A percentile compares a stretch with the other conserved stretches of the same genome.
phyloP scores from a whole-genome alignment of 2,888 invertebrate genomes.

The Bembecia ichneumoniformis region DNA sequence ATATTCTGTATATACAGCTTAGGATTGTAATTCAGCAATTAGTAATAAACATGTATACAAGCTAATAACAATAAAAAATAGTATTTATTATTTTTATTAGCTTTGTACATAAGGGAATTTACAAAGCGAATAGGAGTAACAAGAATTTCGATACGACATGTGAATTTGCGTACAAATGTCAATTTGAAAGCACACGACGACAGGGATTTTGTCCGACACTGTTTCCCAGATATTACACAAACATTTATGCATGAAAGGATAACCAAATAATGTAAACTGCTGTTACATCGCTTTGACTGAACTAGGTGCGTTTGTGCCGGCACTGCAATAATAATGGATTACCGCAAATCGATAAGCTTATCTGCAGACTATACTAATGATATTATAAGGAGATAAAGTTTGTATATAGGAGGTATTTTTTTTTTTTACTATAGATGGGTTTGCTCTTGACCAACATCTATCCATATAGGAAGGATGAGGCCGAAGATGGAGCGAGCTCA shows the following conservation, averaged over 20 bases:
- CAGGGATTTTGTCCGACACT: conserved; percentile 23
- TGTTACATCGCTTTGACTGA: conserved; percentile 44
- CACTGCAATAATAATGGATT: background rate
- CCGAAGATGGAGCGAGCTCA: too few species aligned
- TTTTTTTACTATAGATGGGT: too few species aligned
- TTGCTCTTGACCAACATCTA: too few species aligned
- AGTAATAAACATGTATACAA: too few species aligned
- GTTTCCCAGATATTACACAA: conserved; percentile 55
- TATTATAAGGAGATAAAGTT: too few species aligned
- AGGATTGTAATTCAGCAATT: too few species aligned
- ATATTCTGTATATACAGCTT: too few species aligned
- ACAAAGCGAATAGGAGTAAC: background rate
- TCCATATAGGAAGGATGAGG: too few species aligned
- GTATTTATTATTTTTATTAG: background rate
- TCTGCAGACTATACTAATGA: too few species aligned
- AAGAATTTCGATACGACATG: background rate
- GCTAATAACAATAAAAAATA: too few species aligned
- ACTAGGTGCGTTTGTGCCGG: conserved; percentile 14
- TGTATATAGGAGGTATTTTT: too few species aligned
- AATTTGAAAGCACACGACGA: background rate
- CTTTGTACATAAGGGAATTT: background rate
- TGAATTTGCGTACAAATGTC: background rate
- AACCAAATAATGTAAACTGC: conserved; percentile 29
- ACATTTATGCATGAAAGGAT: conserved; percentile 66
- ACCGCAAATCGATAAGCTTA: background rate